These are phyloP conservation scores for Alviniconcha strummeri DNA, from an alignment of 2,888 invertebrate species.

Conservation along the genomic window DNA sequence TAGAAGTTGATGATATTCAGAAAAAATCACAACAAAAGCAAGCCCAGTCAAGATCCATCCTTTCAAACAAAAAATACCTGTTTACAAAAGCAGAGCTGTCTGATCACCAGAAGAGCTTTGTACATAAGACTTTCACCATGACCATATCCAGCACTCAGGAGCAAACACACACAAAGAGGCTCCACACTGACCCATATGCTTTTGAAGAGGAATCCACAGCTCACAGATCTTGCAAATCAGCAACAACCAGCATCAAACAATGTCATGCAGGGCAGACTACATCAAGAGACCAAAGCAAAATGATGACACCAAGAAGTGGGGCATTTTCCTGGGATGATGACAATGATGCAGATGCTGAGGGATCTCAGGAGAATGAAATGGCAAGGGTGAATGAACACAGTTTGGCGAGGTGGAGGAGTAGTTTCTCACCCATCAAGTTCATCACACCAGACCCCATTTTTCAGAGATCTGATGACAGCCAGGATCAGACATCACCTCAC, in stretches of 20 bases:
- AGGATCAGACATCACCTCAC: not conserved
- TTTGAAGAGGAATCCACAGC: not conserved
- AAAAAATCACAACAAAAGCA: not conserved
- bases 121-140: slow-evolving; percentile 22
- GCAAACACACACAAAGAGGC: not conserved
- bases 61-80: slow-evolving; percentile 11
- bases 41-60: not conserved
- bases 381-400: not conserved
- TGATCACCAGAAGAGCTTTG: not conserved
- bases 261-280: not conserved
- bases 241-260: not conserved
- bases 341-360: slow-evolving; percentile 22
- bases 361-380: slow-evolving; percentile 13
- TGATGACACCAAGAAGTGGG: not conserved
- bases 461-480: not conserved
- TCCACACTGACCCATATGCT: slow-evolving; percentile 26
- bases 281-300: not conserved
- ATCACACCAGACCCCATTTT: not conserved
- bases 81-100: slow-evolving; percentile 16
- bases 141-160: slow-evolving; percentile 12
- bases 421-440: not conserved
- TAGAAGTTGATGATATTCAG: not conserved
- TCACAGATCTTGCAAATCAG: no score
- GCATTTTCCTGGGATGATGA: slow-evolving; percentile 10
- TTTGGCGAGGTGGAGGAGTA: not conserved